Percentiles rank a stretch among this genome's conserved stretches.
These are phyloP conservation scores for Cheirogaleus medius DNA, from an alignment of 2,113 vertebrate genomes.

Conservation along the genomic window DNA sequence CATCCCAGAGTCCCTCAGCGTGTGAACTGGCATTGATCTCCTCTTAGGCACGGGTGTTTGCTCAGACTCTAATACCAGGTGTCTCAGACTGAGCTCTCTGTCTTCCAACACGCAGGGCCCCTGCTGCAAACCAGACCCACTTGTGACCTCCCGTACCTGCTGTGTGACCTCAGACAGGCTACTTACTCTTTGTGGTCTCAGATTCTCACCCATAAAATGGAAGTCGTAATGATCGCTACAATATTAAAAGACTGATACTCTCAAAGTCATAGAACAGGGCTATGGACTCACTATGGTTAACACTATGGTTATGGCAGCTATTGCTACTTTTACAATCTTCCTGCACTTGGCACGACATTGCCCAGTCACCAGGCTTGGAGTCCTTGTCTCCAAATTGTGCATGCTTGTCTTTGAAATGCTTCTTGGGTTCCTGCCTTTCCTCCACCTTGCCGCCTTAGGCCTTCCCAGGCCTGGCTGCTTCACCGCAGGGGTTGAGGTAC, in stretches of 20 bases:
- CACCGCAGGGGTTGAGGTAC: too few relatives aligned
- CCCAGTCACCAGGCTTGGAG: neutral
- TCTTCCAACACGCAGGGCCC: neutral
- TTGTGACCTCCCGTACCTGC: neutral
- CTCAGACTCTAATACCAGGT: neutral
- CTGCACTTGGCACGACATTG: neutral
- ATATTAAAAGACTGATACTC: neutral
- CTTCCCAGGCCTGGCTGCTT: neutral
- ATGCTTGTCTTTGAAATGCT: neutral
- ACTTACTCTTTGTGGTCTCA: neutral
- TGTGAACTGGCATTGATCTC: neutral
- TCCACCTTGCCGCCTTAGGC: too few relatives aligned
- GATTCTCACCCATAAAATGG: neutral
- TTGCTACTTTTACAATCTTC: neutral
- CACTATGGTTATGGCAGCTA: too few relatives aligned
- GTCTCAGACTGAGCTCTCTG: neutral
- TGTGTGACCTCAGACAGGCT: neutral
- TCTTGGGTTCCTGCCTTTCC: neutral
- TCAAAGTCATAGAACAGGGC: neutral
- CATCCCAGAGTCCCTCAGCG: neutral
- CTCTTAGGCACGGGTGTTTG: neutral
- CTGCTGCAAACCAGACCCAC: too few relatives aligned
- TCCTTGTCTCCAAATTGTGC: neutral
- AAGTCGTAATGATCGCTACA: neutral
- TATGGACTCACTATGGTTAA: neutral